A percentile compares a stretch with the other conserved stretches of the same genome.
These are phyloP conservation scores for Chrysolophus pictus DNA, from an alignment of 2,797 vertebrate species.

Conservation along the genomic window DNA sequence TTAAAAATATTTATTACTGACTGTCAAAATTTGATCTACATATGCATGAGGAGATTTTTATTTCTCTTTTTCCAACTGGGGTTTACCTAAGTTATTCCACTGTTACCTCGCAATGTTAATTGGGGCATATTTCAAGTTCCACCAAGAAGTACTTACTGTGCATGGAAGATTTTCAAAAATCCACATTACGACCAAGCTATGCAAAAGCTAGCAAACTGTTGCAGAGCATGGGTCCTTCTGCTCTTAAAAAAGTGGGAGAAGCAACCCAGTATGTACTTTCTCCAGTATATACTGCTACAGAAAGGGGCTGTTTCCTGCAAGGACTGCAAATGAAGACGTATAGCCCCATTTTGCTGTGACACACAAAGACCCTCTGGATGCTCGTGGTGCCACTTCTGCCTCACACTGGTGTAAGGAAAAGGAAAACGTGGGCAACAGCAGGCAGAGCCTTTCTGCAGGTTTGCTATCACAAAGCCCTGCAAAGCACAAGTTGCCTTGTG, in stretches of 20 bases:
- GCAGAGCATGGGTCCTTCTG: neutral
- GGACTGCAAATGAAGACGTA: neutral
- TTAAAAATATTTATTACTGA: slow-evolving; percentile 40
- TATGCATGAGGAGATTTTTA: neutral
- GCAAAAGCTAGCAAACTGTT: neutral
- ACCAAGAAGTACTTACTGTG: neutral
- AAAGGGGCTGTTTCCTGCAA: neutral
- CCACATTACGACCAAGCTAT: neutral
- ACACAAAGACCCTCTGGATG: rapidly evolving
- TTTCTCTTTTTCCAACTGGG: neutral
- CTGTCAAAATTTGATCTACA: neutral
- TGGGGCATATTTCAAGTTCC: slow-evolving; percentile 8
- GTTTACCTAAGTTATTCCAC: neutral
- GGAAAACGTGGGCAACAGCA: neutral
- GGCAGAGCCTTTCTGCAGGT: neutral
- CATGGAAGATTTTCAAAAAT: slow-evolving; percentile 11
- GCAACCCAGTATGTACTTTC: neutral
- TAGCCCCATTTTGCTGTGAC: neutral
- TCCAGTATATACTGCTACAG: neutral
- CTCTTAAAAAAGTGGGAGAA: neutral
- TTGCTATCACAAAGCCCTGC: neutral
- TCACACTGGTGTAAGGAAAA: neutral
- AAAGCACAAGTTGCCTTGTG: neutral
- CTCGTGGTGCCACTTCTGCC: rapidly evolving
- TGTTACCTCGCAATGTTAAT: slow-evolving; percentile 11